Base-by-base conservation (phyloP, 2,888 invertebrate genomes). In the Microctonus aethiopoides region DNA sequence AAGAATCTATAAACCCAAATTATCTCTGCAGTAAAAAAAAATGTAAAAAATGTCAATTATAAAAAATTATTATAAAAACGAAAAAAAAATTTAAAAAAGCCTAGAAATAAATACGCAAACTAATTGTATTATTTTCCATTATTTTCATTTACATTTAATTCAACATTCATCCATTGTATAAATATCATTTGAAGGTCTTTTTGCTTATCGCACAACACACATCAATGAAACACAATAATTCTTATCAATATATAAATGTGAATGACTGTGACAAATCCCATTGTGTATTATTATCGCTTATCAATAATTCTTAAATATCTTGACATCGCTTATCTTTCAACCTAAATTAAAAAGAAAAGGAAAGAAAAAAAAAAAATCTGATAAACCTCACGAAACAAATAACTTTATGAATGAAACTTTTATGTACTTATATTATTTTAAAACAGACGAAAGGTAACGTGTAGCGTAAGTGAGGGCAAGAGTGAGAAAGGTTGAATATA, bases 241-340 rank as follows among this genome's bases (percentile, higher is more conserved):
- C 46, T 46, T 46, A 46, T 46, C 46, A 41, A 46, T n/a, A 62
- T 62, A 62, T 46, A 24, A 46, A 22, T 26, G 39, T 62, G 62
- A 62, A 62, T 62, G 62, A 62, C 62, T 62, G 46, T 62, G 46
- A 62, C 62, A 62, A 62, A 24, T 24, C n/a, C 62, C 22, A 41
- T 39, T 62, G 26, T 26, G 32, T 16, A 57, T 29, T 32, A 32
- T 57, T n/a, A n/a, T n/a, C 5, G 57, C 46, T 57, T 57, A 57
- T 57, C 57, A 57, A 32, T 57, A 32, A 32, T 7, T 57, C 32
- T 16, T 32, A 57, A n/a, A n/a, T n/a, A n/a, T 57, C 57, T 32
- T 57, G 46, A 46, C 62, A 41, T 24, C 24, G 39, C 62, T 41
- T 61, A 62, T 62, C 46, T 62, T 9, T 24, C 39, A 39, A 26